phyloP scores from a whole-genome alignment of 2,888 invertebrate genomes.

The Ramazzottius varieornatus region DNA sequence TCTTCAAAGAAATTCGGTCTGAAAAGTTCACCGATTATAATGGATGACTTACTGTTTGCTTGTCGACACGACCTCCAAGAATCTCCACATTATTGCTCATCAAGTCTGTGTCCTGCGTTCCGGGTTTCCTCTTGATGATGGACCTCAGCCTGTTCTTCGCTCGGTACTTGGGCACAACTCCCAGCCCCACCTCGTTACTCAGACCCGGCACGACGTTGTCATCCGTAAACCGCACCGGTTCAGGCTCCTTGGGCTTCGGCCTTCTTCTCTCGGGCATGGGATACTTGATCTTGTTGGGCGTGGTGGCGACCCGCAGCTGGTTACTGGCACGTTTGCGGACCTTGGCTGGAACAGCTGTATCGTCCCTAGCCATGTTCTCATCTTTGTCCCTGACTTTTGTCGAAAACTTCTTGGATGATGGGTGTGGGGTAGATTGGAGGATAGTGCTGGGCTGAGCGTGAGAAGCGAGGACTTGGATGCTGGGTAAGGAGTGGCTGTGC shows the following conservation, averaged over 20 bases:
- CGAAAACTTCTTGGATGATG: no score
- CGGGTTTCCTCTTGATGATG: neutral
- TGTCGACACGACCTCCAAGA: neutral
- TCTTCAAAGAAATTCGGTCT: no score
- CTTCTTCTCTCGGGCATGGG: neutral
- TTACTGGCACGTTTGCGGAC: neutral
- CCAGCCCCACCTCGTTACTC: neutral
- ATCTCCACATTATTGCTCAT: slow-evolving; percentile 1
- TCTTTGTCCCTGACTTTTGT: no score
- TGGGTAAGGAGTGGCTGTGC: no score
- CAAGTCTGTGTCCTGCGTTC: neutral
- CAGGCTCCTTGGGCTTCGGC: neutral
- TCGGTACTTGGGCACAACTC: neutral
- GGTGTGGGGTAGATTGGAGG: no score
- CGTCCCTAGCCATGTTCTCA: neutral
- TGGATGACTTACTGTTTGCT: neutral
- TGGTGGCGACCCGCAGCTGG: no score
- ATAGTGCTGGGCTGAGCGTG: no score
- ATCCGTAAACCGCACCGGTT: neutral
- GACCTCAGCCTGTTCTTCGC: neutral
- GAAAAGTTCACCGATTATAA: no score
- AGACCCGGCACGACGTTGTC: neutral
- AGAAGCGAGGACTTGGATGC: no score
- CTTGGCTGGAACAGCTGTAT: neutral
- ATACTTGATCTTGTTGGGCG: neutral